These are phyloP conservation scores for Morpho deidamia DNA, from an alignment of 2,888 invertebrate genomes.

Conservation along the genomic window DNA sequence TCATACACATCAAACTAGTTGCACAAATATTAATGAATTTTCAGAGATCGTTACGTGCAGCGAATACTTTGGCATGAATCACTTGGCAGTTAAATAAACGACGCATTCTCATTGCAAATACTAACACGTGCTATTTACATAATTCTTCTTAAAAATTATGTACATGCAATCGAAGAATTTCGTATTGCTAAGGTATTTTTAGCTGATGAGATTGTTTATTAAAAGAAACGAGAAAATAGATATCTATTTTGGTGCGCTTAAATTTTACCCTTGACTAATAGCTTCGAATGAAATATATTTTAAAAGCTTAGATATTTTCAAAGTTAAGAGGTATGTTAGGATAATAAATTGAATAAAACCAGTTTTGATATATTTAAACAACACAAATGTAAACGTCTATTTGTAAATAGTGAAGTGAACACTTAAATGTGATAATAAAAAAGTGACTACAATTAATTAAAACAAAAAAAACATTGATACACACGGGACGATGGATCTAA, in stretches of 20 bases:
- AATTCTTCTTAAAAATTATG: constrained; percentile 40
- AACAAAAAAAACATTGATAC: constrained; percentile 23
- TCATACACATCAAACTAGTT: no score
- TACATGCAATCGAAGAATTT: constrained; percentile 33
- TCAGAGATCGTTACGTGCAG: constrained; percentile 18
- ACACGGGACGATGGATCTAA: constrained; percentile 29
- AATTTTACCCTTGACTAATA: no score
- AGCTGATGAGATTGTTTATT: background rate
- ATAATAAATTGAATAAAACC: background rate
- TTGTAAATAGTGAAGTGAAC: constrained; percentile 21
- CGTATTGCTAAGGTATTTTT: background rate
- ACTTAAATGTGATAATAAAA: constrained; percentile 27
- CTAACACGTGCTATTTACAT: constrained; percentile 31
- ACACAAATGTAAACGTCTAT: background rate
- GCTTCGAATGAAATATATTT: no score
- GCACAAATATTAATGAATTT: constrained; percentile 1
- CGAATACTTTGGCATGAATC: constrained; percentile 40
- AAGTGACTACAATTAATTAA: constrained; percentile 19
- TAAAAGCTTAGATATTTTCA: no score
- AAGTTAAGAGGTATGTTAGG: no score
- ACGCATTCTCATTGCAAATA: constrained; percentile 29
- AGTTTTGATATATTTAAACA: constrained; percentile 2
- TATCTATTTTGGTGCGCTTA: background rate
- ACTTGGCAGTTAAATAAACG: constrained; percentile 41
- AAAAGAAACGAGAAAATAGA: constrained; percentile 3